phyloP scores from a whole-genome alignment of 2,113 vertebrate species.

The Pituophis catenifer region DNA sequence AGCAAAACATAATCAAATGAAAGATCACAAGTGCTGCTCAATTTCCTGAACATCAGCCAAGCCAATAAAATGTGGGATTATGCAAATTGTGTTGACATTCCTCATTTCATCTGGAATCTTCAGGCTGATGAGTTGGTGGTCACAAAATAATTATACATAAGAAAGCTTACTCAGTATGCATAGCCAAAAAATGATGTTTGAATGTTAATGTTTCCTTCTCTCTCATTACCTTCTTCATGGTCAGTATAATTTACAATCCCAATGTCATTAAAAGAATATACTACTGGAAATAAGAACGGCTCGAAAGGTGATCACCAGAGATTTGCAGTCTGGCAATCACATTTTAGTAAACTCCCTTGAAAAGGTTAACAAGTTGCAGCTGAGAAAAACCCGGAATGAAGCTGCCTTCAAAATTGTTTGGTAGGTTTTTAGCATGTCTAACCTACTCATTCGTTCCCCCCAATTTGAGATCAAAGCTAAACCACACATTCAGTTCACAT shows the following conservation, averaged over 20 bases:
- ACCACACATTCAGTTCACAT: background rate
- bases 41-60: constrained; percentile 38
- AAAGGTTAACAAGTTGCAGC: constrained; percentile 41
- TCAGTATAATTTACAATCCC: constrained; percentile 50
- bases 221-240: constrained; percentile 48
- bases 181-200: constrained; percentile 48
- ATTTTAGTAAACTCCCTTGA: constrained; percentile 53
- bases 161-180: constrained; percentile 42
- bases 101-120: constrained; percentile 43
- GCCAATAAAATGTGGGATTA: constrained; percentile 33
- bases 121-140: constrained; percentile 36
- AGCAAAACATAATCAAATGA: background rate
- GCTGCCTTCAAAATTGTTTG: constrained; percentile 9
- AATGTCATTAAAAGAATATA: constrained; percentile 51
- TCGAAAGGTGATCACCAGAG: constrained; percentile 47
- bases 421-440: background rate
- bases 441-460: background rate
- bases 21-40: constrained; percentile 31
- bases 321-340: constrained; percentile 40
- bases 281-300: constrained; percentile 50
- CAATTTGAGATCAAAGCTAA: background rate
- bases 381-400: constrained; percentile 35
- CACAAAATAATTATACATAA: constrained; percentile 54
- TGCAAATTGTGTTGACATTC: constrained; percentile 29
- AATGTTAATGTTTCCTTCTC: constrained; percentile 30